Evolutionary conservation across 2,888 invertebrate genomes (phyloP).

Genomic region (Stenotaenia linearis): DNA sequence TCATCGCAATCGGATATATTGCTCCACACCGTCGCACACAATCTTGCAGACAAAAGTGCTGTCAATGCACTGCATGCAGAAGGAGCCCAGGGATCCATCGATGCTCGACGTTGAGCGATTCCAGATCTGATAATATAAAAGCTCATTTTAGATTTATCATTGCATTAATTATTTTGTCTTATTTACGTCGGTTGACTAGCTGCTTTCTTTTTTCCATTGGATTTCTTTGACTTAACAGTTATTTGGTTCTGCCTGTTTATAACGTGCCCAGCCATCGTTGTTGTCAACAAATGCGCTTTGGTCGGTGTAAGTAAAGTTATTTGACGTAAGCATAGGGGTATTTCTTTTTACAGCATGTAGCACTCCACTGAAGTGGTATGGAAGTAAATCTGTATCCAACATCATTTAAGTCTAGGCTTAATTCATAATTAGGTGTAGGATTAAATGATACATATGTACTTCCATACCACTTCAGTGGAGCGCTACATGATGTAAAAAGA

Average conservation of each 20-base stretch:
- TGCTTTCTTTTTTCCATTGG: background rate
- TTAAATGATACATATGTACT: too few species aligned
- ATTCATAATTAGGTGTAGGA: too few species aligned
- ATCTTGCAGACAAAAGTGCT: constrained; percentile 71
- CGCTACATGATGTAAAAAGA: too few species aligned
- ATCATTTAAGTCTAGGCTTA: too few species aligned
- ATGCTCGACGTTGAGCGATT: too few species aligned
- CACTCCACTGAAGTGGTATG: too few species aligned
- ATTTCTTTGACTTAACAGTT: background rate
- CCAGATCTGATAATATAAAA: background rate
- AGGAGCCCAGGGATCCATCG: constrained; percentile 54
- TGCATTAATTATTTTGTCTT: background rate
- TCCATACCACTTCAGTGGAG: too few species aligned
- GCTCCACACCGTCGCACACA: constrained; percentile 86
- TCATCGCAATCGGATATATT: constrained; percentile 97
- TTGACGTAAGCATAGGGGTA: too few species aligned
- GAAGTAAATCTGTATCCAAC: too few species aligned
- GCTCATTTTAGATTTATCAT: background rate
- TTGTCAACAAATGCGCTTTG: too few species aligned
- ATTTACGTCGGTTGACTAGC: background rate
- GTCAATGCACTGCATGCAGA: constrained; percentile 78
- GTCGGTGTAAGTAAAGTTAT: too few species aligned
- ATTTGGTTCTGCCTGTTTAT: background rate
- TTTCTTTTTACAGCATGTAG: too few species aligned
- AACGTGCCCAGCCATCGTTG: background rate